Evolutionary conservation across 2,797 vertebrate genomes (phyloP).

Genomic region (Echeneis naucrates): DNA sequence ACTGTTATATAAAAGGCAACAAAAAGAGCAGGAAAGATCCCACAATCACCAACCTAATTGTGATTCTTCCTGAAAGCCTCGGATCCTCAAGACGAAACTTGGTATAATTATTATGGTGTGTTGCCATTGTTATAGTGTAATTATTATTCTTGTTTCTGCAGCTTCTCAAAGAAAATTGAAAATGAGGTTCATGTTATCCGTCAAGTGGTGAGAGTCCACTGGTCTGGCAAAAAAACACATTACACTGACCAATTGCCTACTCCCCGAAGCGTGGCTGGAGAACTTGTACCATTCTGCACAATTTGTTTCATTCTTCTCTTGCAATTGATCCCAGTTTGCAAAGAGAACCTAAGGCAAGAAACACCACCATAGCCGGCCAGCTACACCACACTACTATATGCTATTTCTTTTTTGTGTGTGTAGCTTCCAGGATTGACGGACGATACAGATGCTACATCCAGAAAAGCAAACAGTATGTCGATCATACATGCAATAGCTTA

Average conservation of each 20-base stretch:
- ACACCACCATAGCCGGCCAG: conserved; percentile 43
- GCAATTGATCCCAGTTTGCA: conserved; percentile 78
- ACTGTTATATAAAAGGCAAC: conserved; percentile 50
- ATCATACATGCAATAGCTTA: conserved; percentile 12
- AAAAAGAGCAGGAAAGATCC: conserved; percentile 42
- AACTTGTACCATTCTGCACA: conserved; percentile 76
- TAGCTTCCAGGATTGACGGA: conserved; percentile 15
- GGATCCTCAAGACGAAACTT: conserved; percentile 63
- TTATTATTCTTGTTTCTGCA: conserved; percentile 63
- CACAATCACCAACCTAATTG: conserved; percentile 69
- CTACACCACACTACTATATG: conserved; percentile 36
- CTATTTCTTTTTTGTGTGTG: conserved; percentile 30
- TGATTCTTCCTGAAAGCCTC: conserved; percentile 74
- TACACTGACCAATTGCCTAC: conserved; percentile 74
- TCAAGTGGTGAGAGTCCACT: conserved; percentile 65
- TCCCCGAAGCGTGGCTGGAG: conserved; percentile 61
- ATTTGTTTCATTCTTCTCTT: conserved; percentile 80
- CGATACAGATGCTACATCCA: background rate
- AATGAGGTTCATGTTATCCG: conserved; percentile 67
- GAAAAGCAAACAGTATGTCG: conserved; percentile 2
- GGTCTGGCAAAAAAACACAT: conserved; percentile 74
- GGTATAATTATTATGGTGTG: conserved; percentile 57
- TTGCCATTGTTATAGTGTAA: conserved; percentile 60
- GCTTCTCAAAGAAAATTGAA: conserved; percentile 65
- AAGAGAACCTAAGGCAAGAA: conserved; percentile 68